Base-by-base conservation (phyloP, 2,797 vertebrate genomes). In the Galagoides demidoff region DNA sequence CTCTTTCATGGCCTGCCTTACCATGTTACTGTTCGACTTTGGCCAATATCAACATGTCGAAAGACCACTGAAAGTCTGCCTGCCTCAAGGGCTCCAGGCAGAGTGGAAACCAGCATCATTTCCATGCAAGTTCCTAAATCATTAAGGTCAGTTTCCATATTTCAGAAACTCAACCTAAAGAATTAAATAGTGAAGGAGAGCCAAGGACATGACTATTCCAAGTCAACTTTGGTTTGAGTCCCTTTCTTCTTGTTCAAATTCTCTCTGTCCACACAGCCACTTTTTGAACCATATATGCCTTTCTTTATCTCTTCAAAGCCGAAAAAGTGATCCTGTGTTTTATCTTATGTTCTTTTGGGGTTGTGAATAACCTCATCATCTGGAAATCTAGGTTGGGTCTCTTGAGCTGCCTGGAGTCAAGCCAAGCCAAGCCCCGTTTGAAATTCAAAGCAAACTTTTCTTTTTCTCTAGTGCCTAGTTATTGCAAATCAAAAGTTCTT, bases 371-470 rank as follows among this genome's bases (percentile, higher is more conserved):
- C 13, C 8, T 91, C 29, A 85, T 64, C 31, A 64, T 10, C 3
- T 34, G 82, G 81, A 95, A 95, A 96, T 29, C 39, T 49, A 89
- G 7, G 1, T 37, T 74, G 34, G 61, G 29, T 43, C 17, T 92
- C n/a, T n/a, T 90, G 39, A 83, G 22, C 29, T 61, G 0, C 37
- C 6, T 37, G 6, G 7, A 66, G 16, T 81, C 45, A 86, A 88
- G 84, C 5, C 57, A 92, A 86, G 23, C 11, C 12, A 82, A 90
- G 8, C 2, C 34, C 13, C 61, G 87, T 79, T 68, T 29, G 81
- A 94, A 94, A 89, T 89, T 64, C 71, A 95, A 87, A 74, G 66
- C 39, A 79, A 95, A 82, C 9, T 34, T 90, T 85, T 71, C 2
- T 76, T 76, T 88, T 57, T 81, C 49, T 87, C 64, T 66, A 86